A percentile compares a stretch with the other conserved stretches of the same genome.
Evolutionary conservation across 2,113 vertebrate species (phyloP).

Genomic region (Malurus alboscapulatus): DNA sequence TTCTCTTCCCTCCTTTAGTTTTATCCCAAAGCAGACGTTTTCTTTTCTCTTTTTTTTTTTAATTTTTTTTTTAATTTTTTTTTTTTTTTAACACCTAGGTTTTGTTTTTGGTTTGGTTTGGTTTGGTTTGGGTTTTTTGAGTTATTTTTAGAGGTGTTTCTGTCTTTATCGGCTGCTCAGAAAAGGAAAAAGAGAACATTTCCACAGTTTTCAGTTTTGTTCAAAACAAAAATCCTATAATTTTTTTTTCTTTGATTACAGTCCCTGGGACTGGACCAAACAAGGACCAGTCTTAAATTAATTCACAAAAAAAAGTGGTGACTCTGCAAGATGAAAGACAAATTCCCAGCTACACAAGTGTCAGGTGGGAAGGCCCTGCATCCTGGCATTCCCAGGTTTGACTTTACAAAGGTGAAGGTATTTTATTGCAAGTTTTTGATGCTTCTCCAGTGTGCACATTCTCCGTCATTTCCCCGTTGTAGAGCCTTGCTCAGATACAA

Average conservation of each 20-base stretch:
- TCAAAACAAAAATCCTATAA: neutral
- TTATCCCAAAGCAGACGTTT: neutral
- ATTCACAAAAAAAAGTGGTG: neutral
- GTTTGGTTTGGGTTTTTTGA: neutral
- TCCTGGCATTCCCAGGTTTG: neutral
- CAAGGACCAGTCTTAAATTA: neutral
- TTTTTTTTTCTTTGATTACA: neutral
- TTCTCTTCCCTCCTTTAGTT: neutral
- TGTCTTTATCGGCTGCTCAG: neutral
- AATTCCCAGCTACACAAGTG: neutral
- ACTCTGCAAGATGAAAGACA: neutral
- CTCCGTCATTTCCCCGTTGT: neutral
- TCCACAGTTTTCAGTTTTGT: neutral
- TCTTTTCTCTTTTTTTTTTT: neutral
- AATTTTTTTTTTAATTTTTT: no score
- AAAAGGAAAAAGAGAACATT: neutral
- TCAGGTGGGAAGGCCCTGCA: neutral
- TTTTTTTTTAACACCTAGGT: neutral
- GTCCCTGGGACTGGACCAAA: neutral
- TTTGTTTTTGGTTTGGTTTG: no score
- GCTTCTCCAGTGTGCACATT: rapidly evolving
- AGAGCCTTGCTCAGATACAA: neutral
- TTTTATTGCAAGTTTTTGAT: neutral
- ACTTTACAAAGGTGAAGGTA: neutral
- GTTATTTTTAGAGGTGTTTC: neutral